These are phyloP conservation scores for Argyra leucocephala DNA, from an alignment of 2,888 invertebrate genomes.

Conservation along the genomic window DNA sequence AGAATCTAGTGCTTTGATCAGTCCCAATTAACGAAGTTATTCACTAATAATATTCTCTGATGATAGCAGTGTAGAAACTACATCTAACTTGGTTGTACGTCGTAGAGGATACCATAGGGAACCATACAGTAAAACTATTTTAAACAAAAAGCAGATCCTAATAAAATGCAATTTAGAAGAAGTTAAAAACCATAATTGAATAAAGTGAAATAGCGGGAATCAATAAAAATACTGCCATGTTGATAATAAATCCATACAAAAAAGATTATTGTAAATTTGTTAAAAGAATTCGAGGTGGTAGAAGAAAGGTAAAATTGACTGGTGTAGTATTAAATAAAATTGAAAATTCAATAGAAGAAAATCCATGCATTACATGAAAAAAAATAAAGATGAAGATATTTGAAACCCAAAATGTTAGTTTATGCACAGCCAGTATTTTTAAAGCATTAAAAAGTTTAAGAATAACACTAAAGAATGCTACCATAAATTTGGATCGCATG, in stretches of 20 bases:
- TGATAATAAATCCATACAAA: conserved; percentile 13
- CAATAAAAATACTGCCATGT: conserved; percentile 11
- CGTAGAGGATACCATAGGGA: conserved; percentile 4
- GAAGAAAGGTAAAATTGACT: conserved; percentile 10
- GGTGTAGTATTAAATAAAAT: conserved; percentile 13
- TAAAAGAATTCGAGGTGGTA: conserved; percentile 13
- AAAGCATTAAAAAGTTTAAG: not conserved
- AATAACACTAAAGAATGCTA: conserved; percentile 7
- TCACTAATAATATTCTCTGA: not conserved
- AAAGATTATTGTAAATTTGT: conserved; percentile 12
- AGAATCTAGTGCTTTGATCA: not conserved
- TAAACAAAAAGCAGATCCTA: conserved; percentile 2
- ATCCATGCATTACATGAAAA: conserved; percentile 12
- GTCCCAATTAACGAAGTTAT: no score
- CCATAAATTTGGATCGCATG: conserved; percentile 4
- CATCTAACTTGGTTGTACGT: conserved; percentile 4
- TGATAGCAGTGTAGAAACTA: not conserved
- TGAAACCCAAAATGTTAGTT: not conserved
- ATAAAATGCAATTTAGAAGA: conserved; percentile 5
- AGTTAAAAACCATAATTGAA: conserved; percentile 4
- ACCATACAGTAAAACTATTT: not conserved
- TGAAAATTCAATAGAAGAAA: conserved; percentile 14
- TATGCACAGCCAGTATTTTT: conserved; percentile 5
- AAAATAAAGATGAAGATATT: conserved; percentile 12
- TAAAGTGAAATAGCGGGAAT: conserved; percentile 6